phyloP scores from a whole-genome alignment of 2,797 vertebrate genomes.

The Nothura maculosa region DNA sequence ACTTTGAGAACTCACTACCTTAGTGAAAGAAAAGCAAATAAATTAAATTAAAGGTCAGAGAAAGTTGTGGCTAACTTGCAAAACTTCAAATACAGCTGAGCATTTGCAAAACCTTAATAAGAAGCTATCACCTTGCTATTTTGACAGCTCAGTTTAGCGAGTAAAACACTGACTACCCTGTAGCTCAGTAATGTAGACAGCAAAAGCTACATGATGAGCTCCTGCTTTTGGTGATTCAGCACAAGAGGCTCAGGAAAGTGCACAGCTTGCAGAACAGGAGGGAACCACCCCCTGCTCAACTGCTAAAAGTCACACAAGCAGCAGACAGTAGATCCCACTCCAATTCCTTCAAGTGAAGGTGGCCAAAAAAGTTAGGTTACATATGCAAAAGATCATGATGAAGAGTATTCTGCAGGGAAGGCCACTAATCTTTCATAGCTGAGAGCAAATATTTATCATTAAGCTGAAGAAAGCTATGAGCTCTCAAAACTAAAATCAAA shows the following conservation, averaged over 20 bases:
- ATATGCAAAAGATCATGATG: not conserved
- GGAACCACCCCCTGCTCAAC: not conserved
- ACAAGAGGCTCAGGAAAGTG: not conserved
- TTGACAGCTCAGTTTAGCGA: slow-evolving; percentile 17
- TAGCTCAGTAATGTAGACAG: slow-evolving; percentile 2
- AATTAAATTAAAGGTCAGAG: slow-evolving; percentile 26
- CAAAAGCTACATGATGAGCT: slow-evolving; percentile 4
- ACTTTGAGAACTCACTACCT: slow-evolving; percentile 32
- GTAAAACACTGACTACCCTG: not conserved
- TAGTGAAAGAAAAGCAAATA: slow-evolving; percentile 9
- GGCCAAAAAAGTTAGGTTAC: slow-evolving; percentile 7
- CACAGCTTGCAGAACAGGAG: slow-evolving; percentile 16
- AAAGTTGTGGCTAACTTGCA: not conserved
- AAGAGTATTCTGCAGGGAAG: slow-evolving; percentile 10
- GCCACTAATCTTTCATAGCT: slow-evolving; percentile 15
- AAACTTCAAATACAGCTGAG: not conserved
- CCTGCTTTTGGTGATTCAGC: slow-evolving; percentile 11
- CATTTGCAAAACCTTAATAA: slow-evolving; percentile 14
- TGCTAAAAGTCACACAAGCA: slow-evolving; percentile 34
- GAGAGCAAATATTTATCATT: slow-evolving; percentile 66
- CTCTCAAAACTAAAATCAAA: slow-evolving; percentile 38
- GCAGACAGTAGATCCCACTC: not conserved
- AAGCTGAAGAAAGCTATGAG: slow-evolving; percentile 43
- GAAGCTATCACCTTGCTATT: not conserved
- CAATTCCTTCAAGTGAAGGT: not conserved